Evolutionary conservation across 2,888 invertebrate species (phyloP), one percentile per base, ranked within the genome.

Genomic region (Meliscaeva auricollis): DNA sequence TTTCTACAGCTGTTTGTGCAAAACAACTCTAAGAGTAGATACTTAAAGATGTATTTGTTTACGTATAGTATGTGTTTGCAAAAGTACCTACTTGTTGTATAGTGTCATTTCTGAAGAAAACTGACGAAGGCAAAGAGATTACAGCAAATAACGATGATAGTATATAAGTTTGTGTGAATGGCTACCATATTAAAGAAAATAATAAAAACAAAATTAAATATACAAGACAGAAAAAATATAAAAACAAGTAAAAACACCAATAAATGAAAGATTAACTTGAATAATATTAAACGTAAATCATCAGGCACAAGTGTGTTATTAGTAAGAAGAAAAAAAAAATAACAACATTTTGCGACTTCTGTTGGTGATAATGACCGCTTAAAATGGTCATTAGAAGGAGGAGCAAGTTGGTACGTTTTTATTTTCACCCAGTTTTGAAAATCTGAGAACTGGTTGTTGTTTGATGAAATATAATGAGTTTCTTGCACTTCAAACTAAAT

Each of bases 231-330:
- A 38, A 11, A 38, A 38, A 38, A 3, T 9, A 38, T 38, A 38
- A 38, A 11, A 11, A 6, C 4, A 64, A n/a, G 41, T 32, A 13
- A 38, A 30, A 60, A 72, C 48, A 46, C 48, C 62, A 56, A 41
- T 68, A 66, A 44, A 58, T 68, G 17, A 46, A 11, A 62, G 44
- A 76, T 77, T 62, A 70, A 62, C 48, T 13, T 17, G 22, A 73
- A 58, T 46, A 50, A 50, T 79, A 52, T 70, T 56, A 17, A 46
- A 64, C 17, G 44, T 44, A 62, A 44, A 62, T 62, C 15, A 52
- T 20, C 6, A 30, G 11, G 11, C 11, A 48, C 35, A 38, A 15
- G 58, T 9, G 46, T 48, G n/a, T 50, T 54, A 35, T 50, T 38
- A 38, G 20, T 30, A 38, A 6, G 3, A 46, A 20, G 17, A 17